Evolutionary conservation across 2,888 invertebrate genomes (phyloP).

Genomic region (Megastigmus dorsalis): DNA sequence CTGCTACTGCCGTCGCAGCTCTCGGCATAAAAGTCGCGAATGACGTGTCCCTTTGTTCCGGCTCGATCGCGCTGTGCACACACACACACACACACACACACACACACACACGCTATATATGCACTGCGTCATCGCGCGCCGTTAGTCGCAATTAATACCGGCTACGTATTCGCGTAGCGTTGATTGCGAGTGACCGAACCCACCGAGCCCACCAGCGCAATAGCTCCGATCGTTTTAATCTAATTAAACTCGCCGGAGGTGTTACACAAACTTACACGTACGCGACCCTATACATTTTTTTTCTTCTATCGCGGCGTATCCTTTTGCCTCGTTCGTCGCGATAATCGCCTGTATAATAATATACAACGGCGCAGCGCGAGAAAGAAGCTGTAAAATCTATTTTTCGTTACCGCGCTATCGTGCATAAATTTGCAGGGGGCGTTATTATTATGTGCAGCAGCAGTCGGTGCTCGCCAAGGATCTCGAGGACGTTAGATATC

Average conservation of each 20-base stretch:
- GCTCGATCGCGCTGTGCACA: too few species aligned
- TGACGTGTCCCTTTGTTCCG: constrained; percentile 40
- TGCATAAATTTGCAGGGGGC: too few species aligned
- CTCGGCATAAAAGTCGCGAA: too few species aligned
- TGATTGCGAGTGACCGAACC: constrained; percentile 4
- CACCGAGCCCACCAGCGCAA: too few species aligned
- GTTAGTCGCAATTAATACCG: constrained; percentile 21
- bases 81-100: too few species aligned
- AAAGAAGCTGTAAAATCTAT: constrained; percentile 10
- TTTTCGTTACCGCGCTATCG: background rate
- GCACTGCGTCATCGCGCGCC: constrained; percentile 1
- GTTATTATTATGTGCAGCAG: constrained; percentile 17
- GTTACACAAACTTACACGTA: constrained; percentile 4
- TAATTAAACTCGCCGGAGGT: constrained; percentile 19
- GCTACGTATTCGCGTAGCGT: background rate
- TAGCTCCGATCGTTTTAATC: too few species aligned
- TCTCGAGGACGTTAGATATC: constrained; percentile 34
- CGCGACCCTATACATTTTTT: too few species aligned
- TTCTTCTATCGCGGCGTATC: background rate
- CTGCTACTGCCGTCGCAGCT: too few species aligned
- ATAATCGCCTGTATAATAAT: background rate
- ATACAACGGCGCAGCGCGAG: background rate
- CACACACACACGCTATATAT: too few species aligned
- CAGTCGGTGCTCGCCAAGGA: constrained; percentile 26
- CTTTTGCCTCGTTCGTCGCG: background rate